A percentile compares a stretch with the other conserved stretches of the same genome.
Evolutionary conservation across 2,888 invertebrate species (phyloP).

Genomic region (Rotaria macrura): DNA sequence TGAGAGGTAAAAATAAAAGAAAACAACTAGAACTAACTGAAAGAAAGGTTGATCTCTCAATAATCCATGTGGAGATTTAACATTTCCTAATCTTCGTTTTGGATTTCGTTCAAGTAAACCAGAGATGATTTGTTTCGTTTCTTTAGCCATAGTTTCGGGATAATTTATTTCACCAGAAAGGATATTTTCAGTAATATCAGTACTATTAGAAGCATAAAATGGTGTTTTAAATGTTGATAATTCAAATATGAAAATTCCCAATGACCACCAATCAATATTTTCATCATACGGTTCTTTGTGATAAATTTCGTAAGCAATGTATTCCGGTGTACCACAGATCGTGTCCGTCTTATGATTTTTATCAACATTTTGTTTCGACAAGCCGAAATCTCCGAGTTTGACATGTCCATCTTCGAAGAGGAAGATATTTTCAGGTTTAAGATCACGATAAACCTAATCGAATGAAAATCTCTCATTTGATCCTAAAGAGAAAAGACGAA

Average conservation of each 20-base stretch:
- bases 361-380: conserved; percentile 55
- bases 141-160: background rate
- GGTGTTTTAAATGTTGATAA: conserved; percentile 1
- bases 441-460: conserved; percentile 48
- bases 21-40: background rate
- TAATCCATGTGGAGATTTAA: conserved; percentile 60
- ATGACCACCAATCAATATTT: conserved; percentile 18
- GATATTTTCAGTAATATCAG: background rate
- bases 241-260: background rate
- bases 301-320: conserved; percentile 8
- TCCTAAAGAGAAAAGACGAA: background rate
- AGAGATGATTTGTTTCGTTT: background rate
- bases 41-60: background rate
- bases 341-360: conserved; percentile 51
- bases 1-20: too few species aligned
- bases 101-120: conserved; percentile 78
- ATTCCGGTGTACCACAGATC: conserved; percentile 58
- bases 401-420: conserved; percentile 39
- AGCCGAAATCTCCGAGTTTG: conserved; percentile 55
- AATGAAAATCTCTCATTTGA: too few species aligned
- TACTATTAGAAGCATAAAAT: background rate
- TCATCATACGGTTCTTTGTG: background rate
- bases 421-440: conserved; percentile 59
- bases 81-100: conserved; percentile 72
- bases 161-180: background rate